Conservation (phyloP, 2,113 vertebrate species). For the Corydoras maculifer region DNA sequence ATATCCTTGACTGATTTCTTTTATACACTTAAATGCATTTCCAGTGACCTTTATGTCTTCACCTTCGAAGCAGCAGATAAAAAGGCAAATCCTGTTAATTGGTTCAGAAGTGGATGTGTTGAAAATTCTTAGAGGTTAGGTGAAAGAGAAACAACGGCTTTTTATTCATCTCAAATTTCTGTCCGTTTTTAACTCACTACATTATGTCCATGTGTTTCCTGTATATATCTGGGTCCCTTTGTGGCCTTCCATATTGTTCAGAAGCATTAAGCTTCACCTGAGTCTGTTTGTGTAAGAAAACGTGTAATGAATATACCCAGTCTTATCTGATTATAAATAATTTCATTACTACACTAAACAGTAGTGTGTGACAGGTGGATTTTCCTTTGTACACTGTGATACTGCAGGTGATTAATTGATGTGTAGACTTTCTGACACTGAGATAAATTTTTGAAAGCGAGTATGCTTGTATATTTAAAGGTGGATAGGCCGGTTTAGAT, state of each 20-base stretch:
- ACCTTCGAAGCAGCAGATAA: slow-evolving; percentile 53
- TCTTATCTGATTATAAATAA: slow-evolving; percentile 38
- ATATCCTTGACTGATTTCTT: slow-evolving; percentile 74
- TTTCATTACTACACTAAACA: slow-evolving; percentile 36
- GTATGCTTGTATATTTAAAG: too few species aligned
- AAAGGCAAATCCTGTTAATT: slow-evolving; percentile 65
- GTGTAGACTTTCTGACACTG: too few species aligned
- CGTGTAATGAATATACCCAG: slow-evolving; percentile 33
- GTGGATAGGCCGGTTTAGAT: too few species aligned
- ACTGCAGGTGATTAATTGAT: too few species aligned
- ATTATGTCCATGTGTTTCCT: not conserved
- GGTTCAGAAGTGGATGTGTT: slow-evolving; percentile 64
- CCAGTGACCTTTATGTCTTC: slow-evolving; percentile 71
- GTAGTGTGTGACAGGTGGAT: slow-evolving; percentile 15
- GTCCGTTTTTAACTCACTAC: not conserved
- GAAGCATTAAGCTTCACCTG: slow-evolving; percentile 1
- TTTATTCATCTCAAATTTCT: not conserved
- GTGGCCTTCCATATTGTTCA: slow-evolving; percentile 6
- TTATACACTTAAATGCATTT: slow-evolving; percentile 69
- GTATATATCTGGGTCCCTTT: not conserved
- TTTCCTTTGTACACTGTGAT: too few species aligned
- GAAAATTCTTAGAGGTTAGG: slow-evolving; percentile 48
- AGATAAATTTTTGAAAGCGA: too few species aligned
- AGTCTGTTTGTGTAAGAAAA: slow-evolving; percentile 30
- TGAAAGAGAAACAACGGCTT: slow-evolving; percentile 48